These are phyloP conservation scores for Ormia ochracea DNA, from an alignment of 2,888 invertebrate genomes.

Conservation along the genomic window DNA sequence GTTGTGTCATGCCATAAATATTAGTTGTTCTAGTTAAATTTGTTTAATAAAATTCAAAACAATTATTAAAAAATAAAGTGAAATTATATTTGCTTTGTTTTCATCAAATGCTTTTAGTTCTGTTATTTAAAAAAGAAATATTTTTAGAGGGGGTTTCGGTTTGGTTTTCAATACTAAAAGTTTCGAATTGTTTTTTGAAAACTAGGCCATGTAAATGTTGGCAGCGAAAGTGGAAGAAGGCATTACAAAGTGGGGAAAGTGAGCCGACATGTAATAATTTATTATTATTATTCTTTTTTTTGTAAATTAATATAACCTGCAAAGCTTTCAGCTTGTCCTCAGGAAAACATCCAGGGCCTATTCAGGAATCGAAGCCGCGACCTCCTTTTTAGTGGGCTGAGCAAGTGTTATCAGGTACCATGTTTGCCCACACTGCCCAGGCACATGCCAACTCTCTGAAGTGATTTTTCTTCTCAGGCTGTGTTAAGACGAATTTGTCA, in stretches of 20 bases:
- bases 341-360: too few species aligned
- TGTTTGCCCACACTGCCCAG: conserved; percentile 80
- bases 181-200: too few species aligned
- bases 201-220: too few species aligned
- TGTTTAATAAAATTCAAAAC: conserved; percentile 51
- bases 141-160: not conserved
- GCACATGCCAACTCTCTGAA: conserved; percentile 81
- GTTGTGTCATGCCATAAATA: conserved; percentile 73
- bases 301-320: too few species aligned
- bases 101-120: conserved; percentile 26
- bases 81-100: conserved; percentile 31
- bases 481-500: conserved; percentile 71
- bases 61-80: conserved; percentile 11
- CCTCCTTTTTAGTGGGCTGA: too few species aligned
- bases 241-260: too few species aligned
- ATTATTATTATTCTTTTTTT: too few species aligned
- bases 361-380: too few species aligned
- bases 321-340: too few species aligned
- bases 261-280: too few species aligned
- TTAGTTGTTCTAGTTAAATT: conserved; percentile 63
- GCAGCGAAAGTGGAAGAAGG: too few species aligned
- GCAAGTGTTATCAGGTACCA: conserved; percentile 64
- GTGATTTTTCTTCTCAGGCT: conserved; percentile 70
- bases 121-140: not conserved
- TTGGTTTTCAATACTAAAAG: not conserved